Base-by-base conservation (phyloP, 2,113 vertebrate species). In the Megaceryle maxima region DNA sequence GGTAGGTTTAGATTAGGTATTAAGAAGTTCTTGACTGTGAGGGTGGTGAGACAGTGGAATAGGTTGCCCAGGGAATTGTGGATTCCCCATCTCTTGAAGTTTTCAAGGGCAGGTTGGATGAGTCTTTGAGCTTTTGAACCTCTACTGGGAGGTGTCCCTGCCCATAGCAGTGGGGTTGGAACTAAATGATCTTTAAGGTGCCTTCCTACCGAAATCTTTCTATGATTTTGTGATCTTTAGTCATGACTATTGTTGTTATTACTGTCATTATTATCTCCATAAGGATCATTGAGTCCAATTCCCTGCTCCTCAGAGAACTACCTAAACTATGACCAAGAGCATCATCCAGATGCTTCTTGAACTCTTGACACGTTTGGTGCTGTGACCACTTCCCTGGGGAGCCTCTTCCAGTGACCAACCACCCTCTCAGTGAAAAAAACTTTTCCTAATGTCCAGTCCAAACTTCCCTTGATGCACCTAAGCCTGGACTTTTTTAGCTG, bases 311-410 rank as follows among this genome's bases (percentile, higher is more conserved):
- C 0, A 0, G 9, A 21, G 39, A 14, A n/a, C 43, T 59, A 15
- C 16, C 19, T 72, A 41, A 59, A 59, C 28, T 19, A 5, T 43
- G 35, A 53, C 59, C 13, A 28, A n/a, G 7, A 63, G 19, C 5
- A 2, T 80, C 0, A 0, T 37, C 15, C 4, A 28, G 6, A 5
- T 0, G 0, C 22, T 60, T 16, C 35, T 20, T 76, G 44, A 70
- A 20, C 16, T 56, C 17, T n/a, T n/a, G 50, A 9, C 31, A 60
- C 21, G 4, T 13, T 25, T 43, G 44, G 13, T 87, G 53, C 16
- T 1, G 0, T 69, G 50, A 74, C 13, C 4, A 1, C 11, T 68
- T 25, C 26, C 11, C 10, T 62, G 31, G 46, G 53, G 7, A 64
- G 20, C 44, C 25, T 50, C 8, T 67, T 41, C 5, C 19, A 29